phyloP scores from a whole-genome alignment of 1,140 invertebrate genomes.

The Charaxes varanes region DNA sequence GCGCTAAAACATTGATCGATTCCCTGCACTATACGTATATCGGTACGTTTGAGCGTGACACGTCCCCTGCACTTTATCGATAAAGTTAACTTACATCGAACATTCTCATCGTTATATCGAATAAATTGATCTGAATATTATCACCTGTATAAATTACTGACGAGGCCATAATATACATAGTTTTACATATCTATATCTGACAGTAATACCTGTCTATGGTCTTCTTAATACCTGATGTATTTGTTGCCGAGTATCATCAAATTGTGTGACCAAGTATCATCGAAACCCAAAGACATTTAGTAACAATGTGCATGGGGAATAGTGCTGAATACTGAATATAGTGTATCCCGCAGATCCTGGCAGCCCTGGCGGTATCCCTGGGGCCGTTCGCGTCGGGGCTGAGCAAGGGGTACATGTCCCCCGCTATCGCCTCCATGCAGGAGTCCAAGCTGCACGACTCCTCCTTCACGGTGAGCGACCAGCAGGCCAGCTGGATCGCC shows the following conservation, averaged over 20 bases:
- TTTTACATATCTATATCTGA: too few species aligned
- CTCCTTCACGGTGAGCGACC: constrained; percentile 78
- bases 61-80: background rate
- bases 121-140: background rate
- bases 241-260: too few species aligned
- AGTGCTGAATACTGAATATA: too few species aligned
- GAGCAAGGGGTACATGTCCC: constrained; percentile 89
- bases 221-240: too few species aligned
- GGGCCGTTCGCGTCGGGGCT: constrained; percentile 87
- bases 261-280: too few species aligned
- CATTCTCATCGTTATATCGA: background rate
- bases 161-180: background rate
- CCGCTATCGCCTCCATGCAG: constrained; percentile 87
- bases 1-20: constrained; percentile 49
- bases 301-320: too few species aligned
- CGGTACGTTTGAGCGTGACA: constrained; percentile 1
- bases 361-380: constrained; percentile 85
- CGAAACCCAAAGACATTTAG: too few species aligned
- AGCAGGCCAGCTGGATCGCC: constrained; percentile 89
- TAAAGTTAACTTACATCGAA: too few species aligned
- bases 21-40: constrained; percentile 8
- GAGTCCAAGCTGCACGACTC: constrained; percentile 62
- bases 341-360: constrained; percentile 77
- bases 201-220: too few species aligned
- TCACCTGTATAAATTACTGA: background rate